A percentile compares a stretch with the other conserved stretches of the same genome.
Evolutionary conservation across 2,797 vertebrate species (phyloP).

Genomic region (Gorsachius magnificus): DNA sequence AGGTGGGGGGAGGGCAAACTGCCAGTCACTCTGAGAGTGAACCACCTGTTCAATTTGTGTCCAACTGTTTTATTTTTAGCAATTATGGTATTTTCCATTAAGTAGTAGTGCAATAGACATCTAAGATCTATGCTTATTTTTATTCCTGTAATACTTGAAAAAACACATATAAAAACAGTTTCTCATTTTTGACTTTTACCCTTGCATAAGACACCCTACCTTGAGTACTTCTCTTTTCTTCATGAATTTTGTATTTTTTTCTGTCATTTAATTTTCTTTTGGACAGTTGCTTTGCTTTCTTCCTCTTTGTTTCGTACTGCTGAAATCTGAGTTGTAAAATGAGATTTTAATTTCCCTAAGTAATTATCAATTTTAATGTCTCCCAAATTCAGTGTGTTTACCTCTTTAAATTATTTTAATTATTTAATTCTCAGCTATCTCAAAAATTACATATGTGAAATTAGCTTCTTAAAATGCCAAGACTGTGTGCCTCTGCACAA

Average conservation of each 20-base stretch:
- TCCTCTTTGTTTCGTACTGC: not conserved
- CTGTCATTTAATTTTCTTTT: not conserved
- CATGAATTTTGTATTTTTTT: not conserved
- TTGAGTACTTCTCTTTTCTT: not conserved
- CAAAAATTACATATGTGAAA: not conserved
- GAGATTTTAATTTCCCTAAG: not conserved
- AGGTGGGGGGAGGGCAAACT: too few species aligned
- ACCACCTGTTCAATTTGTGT: not conserved
- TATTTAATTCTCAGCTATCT: not conserved
- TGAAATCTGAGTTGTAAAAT: not conserved
- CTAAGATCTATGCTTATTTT: not conserved
- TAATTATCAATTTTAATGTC: not conserved
- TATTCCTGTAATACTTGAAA: not conserved
- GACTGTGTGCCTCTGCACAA: not conserved
- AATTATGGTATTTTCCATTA: not conserved
- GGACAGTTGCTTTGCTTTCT: not conserved
- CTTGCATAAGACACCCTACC: not conserved
- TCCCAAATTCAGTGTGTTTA: not conserved
- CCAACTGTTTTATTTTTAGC: not conserved
- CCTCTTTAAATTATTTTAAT: not conserved
- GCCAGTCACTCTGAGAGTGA: not conserved
- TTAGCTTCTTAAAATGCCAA: not conserved
- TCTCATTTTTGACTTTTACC: not conserved
- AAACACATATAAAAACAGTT: accelerated
- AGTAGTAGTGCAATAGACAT: not conserved